A percentile compares a stretch with the other conserved stretches of the same genome.
phyloP scores from a whole-genome alignment of 2,113 vertebrate genomes.

The Perca schrenkii region DNA sequence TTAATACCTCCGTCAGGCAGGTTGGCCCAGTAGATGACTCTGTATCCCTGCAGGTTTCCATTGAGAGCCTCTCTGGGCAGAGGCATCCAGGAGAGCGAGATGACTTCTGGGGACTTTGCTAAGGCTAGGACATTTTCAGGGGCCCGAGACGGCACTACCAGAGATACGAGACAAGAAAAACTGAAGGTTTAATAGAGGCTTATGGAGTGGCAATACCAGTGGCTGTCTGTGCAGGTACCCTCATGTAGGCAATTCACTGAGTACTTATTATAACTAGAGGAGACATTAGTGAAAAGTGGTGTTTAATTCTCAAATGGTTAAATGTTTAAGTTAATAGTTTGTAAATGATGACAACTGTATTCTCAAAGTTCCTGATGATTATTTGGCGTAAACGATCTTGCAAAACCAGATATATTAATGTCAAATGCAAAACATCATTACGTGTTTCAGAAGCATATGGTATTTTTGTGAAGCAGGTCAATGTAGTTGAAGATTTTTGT shows the following conservation, averaged over 20 bases:
- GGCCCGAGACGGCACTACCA: slow-evolving; percentile 93
- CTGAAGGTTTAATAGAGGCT: not conserved
- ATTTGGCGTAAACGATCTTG: not conserved
- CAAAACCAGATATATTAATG: not conserved
- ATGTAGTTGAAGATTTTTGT: not conserved
- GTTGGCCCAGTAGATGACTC: slow-evolving; percentile 99
- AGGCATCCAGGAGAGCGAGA: slow-evolving; percentile 96
- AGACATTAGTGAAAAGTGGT: not conserved
- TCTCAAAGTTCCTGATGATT: not conserved
- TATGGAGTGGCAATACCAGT: not conserved
- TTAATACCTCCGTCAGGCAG: slow-evolving; percentile 95
- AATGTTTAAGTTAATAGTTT: not conserved
- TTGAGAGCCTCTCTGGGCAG: slow-evolving; percentile 95
- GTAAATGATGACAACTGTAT: not conserved
- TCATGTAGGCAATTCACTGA: not conserved
- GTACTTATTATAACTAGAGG: not conserved
- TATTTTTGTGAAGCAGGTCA: not conserved
- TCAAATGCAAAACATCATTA: not conserved
- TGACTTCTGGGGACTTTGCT: slow-evolving; percentile 96
- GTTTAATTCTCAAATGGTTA: not conserved
- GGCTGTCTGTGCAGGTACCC: not conserved
- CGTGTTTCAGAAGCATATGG: too few relatives aligned
- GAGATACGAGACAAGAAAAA: not conserved
- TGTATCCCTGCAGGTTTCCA: slow-evolving; percentile 96
- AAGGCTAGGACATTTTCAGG: slow-evolving; percentile 96